Conservation (phyloP, 2,113 vertebrate genomes). For the Pyxicephalus adspersus region DNA sequence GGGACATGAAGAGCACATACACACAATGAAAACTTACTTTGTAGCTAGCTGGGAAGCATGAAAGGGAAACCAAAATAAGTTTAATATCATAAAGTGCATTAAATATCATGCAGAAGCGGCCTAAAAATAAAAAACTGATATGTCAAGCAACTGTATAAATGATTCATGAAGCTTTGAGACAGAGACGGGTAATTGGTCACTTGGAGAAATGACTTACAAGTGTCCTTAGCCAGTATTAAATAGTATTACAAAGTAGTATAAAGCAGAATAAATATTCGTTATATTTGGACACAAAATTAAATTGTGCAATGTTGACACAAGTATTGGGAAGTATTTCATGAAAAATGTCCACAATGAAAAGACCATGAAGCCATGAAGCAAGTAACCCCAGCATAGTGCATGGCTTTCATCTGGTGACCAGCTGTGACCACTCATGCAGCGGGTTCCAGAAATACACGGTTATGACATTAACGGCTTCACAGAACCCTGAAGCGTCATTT, state of each 20-base stretch:
- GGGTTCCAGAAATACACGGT: background rate
- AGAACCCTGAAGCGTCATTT: too few relatives aligned
- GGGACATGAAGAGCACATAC: constrained; percentile 39
- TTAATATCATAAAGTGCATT: constrained; percentile 54
- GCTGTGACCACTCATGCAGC: background rate
- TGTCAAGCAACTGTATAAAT: constrained; percentile 25
- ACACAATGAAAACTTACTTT: constrained; percentile 56
- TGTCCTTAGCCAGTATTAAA: background rate
- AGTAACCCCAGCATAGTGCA: background rate
- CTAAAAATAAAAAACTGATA: constrained; percentile 10
- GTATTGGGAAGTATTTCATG: background rate
- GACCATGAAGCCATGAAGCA: background rate
- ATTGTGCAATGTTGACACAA: too few relatives aligned
- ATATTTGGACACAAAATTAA: background rate
- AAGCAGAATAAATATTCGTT: background rate
- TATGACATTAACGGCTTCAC: too few relatives aligned
- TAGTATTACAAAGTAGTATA: background rate
- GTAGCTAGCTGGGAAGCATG: constrained; percentile 57
- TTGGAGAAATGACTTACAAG: background rate
- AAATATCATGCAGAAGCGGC: constrained; percentile 42
- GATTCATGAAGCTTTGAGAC: constrained; percentile 15
- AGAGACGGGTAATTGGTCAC: constrained; percentile 26
- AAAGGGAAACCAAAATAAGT: constrained; percentile 54
- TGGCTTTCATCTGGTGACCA: too few relatives aligned
- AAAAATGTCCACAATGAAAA: background rate